These are phyloP conservation scores for Helicorthomorpha holstii DNA, from an alignment of 1,140 invertebrate species.

Conservation along the genomic window DNA sequence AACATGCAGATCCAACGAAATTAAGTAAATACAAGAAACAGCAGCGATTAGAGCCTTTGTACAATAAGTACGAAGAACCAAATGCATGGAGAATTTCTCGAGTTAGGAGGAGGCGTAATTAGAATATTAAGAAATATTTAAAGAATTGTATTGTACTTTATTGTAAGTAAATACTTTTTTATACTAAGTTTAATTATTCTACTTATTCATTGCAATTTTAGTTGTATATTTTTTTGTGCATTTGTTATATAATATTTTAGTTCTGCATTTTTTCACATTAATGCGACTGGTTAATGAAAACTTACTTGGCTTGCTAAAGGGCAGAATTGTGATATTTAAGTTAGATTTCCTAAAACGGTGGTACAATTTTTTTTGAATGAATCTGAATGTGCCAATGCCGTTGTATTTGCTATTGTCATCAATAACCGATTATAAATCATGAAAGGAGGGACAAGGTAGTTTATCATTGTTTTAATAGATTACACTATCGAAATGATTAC, in stretches of 20 bases:
- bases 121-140: constrained; percentile 17
- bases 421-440: no score
- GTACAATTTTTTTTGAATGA: no score
- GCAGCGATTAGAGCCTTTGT: constrained; percentile 90
- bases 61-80: constrained; percentile 98
- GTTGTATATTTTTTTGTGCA: not conserved
- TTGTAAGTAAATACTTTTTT: not conserved
- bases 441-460: no score
- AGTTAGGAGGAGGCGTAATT: constrained; percentile 74
- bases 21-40: constrained; percentile 99
- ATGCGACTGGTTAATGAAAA: not conserved
- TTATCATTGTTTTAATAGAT: no score
- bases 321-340: no score
- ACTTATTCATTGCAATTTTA: not conserved
- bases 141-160: not conserved
- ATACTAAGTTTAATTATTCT: not conserved
- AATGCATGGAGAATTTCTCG: constrained; percentile 98
- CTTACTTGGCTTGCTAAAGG: not conserved
- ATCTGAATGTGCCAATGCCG: no score
- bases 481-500: no score
- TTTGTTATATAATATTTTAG: not conserved
- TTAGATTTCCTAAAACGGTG: no score
- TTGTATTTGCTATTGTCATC: no score
- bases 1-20: constrained; percentile 97
- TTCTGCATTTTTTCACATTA: not conserved